A percentile compares a stretch with the other conserved stretches of the same genome.
Conservation (phyloP, 2,113 vertebrate genomes). For the Pachypanchax playfairii region DNA sequence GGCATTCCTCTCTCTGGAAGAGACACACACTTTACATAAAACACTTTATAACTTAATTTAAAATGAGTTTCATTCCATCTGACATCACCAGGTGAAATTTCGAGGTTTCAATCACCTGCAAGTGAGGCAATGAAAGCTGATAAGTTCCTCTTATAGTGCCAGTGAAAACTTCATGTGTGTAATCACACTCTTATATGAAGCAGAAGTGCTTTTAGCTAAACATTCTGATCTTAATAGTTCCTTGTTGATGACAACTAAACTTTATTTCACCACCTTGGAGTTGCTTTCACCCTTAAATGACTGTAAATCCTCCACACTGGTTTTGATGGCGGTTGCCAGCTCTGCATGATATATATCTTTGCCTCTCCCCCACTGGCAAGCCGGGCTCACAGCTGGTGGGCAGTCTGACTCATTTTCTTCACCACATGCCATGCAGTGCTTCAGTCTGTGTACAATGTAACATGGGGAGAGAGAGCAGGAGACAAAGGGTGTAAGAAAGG, state of each 20-base stretch:
- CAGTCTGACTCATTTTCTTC: constrained; percentile 72
- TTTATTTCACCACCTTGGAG: constrained; percentile 7
- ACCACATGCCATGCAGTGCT: constrained; percentile 68
- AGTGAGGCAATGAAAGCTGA: no score
- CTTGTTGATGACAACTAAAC: background rate
- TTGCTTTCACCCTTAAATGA: constrained; percentile 29
- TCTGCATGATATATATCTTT: constrained; percentile 48
- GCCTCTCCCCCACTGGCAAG: constrained; percentile 54
- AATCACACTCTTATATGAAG: background rate
- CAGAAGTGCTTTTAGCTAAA: background rate
- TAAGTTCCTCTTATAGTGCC: no score
- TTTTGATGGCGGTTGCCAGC: constrained; percentile 34
- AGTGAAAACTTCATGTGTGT: no score
- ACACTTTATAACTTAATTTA: no score
- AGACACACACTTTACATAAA: no score
- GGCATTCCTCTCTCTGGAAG: no score
- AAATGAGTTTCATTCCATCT: no score
- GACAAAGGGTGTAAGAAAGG: background rate
- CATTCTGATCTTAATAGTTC: constrained; percentile 1
- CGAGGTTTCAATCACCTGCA: no score
- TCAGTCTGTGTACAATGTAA: constrained; percentile 62
- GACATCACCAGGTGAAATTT: no score
- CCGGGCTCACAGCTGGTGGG: constrained; percentile 71
- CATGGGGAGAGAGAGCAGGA: constrained; percentile 27
- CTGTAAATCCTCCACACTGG: constrained; percentile 50